Conservation (phyloP, 2,113 vertebrate species). For the Ahaetulla prasina region DNA sequence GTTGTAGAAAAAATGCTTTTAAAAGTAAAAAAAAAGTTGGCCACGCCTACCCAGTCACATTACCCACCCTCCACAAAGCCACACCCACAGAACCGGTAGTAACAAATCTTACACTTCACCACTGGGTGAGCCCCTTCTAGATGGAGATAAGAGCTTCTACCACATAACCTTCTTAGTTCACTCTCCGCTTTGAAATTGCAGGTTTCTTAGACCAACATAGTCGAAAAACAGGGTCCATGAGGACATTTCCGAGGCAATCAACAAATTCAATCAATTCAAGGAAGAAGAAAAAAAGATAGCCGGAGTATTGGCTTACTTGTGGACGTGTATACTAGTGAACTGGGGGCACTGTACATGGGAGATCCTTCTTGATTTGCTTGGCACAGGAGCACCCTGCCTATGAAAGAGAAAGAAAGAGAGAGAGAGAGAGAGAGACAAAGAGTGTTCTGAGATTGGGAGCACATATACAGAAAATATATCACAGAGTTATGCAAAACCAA, state of each 20-base stretch:
- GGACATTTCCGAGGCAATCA: conserved; percentile 55
- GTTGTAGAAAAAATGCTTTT: too few species aligned
- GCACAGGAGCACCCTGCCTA: conserved; percentile 81
- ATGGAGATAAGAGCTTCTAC: not conserved
- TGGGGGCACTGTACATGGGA: conserved; percentile 80
- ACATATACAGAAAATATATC: conserved; percentile 31
- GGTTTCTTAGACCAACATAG: conserved; percentile 28
- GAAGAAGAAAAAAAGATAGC: conserved; percentile 60
- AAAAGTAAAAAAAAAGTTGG: too few species aligned
- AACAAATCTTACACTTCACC: too few species aligned
- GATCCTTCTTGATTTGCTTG: conserved; percentile 81
- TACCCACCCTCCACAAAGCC: too few species aligned
- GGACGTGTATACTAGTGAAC: conserved; percentile 82
- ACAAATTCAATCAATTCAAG: not conserved
- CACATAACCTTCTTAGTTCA: not conserved
- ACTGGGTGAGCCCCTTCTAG: not conserved
- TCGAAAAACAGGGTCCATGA: conserved; percentile 24
- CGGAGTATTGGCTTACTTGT: conserved; percentile 74
- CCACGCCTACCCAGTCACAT: too few species aligned
- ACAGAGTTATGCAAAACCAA: conserved; percentile 27
- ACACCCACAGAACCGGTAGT: too few species aligned
- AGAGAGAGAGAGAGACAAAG: conserved; percentile 53
- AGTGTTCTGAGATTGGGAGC: conserved; percentile 60
- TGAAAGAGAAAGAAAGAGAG: conserved; percentile 68
- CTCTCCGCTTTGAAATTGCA: not conserved